phyloP scores from a whole-genome alignment of 2,797 vertebrate species.

The Hapalemur alaotrensis region DNA sequence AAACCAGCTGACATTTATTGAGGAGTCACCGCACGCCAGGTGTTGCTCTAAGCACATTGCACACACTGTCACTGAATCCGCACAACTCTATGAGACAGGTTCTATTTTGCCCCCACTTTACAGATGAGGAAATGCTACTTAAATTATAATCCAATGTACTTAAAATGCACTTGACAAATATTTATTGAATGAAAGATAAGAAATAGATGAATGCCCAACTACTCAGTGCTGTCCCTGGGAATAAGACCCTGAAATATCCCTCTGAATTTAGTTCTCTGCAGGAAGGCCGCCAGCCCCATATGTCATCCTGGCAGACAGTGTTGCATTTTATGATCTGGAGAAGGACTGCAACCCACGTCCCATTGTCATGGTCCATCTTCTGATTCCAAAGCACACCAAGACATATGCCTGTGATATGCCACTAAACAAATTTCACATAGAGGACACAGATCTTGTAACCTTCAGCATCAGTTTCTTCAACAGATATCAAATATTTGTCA shows the following conservation, averaged over 20 bases:
- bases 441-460: slow-evolving; percentile 1
- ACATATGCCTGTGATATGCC: slow-evolving; percentile 34
- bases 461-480: not conserved
- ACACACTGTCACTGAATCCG: not conserved
- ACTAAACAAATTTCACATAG: slow-evolving; percentile 38
- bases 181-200: slow-evolving; percentile 59
- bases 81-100: not conserved
- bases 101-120: not conserved
- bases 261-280: slow-evolving; percentile 70
- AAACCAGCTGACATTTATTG: not conserved
- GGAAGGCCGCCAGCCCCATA: slow-evolving; percentile 73
- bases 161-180: slow-evolving; percentile 34
- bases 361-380: slow-evolving; percentile 69
- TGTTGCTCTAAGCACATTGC: not conserved
- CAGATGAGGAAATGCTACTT: slow-evolving; percentile 1
- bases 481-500: not conserved
- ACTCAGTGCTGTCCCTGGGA: slow-evolving; percentile 32
- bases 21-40: not conserved
- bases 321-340: slow-evolving; percentile 71
- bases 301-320: slow-evolving; percentile 72
- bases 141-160: slow-evolving; percentile 47
- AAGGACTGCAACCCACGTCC: slow-evolving; percentile 74
- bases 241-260: slow-evolving; percentile 54
- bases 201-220: slow-evolving; percentile 43
- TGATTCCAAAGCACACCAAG: slow-evolving; percentile 59